Evolutionary conservation across 2,113 vertebrate genomes (phyloP), one percentile per base, ranked within the genome.

Genomic region (Ariopsis seemanni): DNA sequence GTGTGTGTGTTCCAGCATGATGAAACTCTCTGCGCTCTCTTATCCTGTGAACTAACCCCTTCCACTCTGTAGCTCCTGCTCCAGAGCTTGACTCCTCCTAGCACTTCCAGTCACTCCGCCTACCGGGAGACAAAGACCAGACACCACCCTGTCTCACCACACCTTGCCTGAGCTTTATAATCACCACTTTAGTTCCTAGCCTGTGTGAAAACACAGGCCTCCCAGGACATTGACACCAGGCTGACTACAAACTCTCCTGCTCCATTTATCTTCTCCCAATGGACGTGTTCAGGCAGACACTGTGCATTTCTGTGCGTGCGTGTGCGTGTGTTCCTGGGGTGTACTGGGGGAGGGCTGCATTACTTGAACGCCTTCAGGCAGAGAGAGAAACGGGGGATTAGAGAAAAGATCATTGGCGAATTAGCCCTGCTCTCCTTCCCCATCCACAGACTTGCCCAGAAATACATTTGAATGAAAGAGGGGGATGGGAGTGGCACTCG

Each of bases 371-470:
- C 91, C 94, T 94, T 88, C 87, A 91, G 93, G 94, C 94, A 91
- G 91, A 83, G 60, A 87, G 55, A 83, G 84, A 88, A 83, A 86
- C 87, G 92, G 93, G 93, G 92, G 94, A 94, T 95, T 95, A 95
- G 94, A 89, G 94, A 60, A 91, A 94, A 95, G 93, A 94, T 94
- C 94, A 95, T 91, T 94, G 94, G 95, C 92, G 94, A 95, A 95
- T 94, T 94, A 94, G 93, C 92, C 92, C 80, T 85, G 84, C 79
- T 82, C 86, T 90, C 88, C 85, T 83, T 90, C 88, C 90, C 86
- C 84, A 55, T 90, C 86, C 87, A 34, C 52, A 75, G 75, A 86
- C 90, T 91, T 84, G 30, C 65, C 83, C 85, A 78, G 83, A 94
- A 91, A 94, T 92, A 90, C 88, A 87, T 91, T 87, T 91, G 91